Evolutionary conservation across 1,140 invertebrate species (phyloP).

Genomic region (Diachasma alloeum): DNA sequence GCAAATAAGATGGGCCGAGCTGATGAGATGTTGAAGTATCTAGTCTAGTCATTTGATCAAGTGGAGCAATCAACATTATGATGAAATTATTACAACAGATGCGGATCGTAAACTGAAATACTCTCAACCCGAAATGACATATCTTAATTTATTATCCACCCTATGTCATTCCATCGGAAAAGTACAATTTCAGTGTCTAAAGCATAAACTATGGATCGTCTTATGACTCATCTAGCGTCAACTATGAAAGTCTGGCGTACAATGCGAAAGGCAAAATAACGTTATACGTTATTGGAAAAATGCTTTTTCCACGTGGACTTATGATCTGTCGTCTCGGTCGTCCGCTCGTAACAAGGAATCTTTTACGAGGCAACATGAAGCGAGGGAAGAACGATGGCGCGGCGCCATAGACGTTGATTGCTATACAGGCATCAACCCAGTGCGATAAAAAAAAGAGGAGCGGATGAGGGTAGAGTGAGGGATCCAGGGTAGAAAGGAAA

Average conservation of each 20-base stretch:
- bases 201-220: neutral
- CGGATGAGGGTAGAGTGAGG: neutral
- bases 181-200: neutral
- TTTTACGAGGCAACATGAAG: constrained; percentile 52
- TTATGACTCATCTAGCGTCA: neutral
- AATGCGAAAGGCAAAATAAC: neutral
- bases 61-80: neutral
- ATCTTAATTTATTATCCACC: neutral
- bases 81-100: neutral
- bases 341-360: constrained; percentile 52
- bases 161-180: neutral
- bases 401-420: constrained; percentile 55
- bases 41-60: neutral
- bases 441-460: constrained; percentile 12
- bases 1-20: neutral
- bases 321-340: constrained; percentile 51
- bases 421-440: neutral
- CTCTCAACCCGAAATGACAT: neutral
- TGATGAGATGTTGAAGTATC: neutral
- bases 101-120: neutral
- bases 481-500: neutral
- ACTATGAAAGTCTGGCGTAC: neutral
- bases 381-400: constrained; percentile 46
- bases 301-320: constrained; percentile 38
- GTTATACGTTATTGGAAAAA: constrained; percentile 11